Evolutionary conservation across 2,113 vertebrate genomes (phyloP).

Genomic region (Sander vitreus): DNA sequence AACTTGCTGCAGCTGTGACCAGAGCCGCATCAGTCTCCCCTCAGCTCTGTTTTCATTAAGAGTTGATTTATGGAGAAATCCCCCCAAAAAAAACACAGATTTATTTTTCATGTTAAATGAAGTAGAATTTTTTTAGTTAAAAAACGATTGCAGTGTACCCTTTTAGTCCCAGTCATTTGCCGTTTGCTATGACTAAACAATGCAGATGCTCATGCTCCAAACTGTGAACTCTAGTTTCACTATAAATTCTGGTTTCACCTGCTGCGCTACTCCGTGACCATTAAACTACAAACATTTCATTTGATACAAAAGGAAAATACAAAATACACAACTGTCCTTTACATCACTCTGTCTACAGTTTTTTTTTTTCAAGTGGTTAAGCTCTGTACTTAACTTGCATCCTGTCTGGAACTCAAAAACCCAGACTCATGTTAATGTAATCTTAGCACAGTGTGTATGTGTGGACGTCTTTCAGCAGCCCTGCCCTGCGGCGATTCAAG

Average conservation of each 20-base stretch:
- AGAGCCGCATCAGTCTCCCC: constrained; percentile 36
- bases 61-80: constrained; percentile 61
- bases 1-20: constrained; percentile 73
- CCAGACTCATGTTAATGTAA: constrained; percentile 50
- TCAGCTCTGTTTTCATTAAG: constrained; percentile 66
- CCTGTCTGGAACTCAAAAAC: constrained; percentile 41
- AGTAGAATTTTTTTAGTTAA: constrained; percentile 26
- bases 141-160: constrained; percentile 20
- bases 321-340: constrained; percentile 24
- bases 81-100: constrained; percentile 3
- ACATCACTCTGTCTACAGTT: constrained; percentile 13
- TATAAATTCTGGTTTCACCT: constrained; percentile 23
- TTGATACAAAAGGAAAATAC: neutral
- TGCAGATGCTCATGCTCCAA: constrained; percentile 34
- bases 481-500: constrained; percentile 55
- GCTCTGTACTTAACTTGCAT: constrained; percentile 40
- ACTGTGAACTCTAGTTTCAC: neutral
- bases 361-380: constrained; percentile 41
- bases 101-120: constrained; percentile 45
- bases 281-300: constrained; percentile 18
- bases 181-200: constrained; percentile 32
- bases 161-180: constrained; percentile 9
- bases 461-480: constrained; percentile 52
- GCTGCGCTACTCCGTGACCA: neutral
- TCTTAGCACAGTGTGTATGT: constrained; percentile 31